Evolutionary conservation across 2,888 invertebrate species (phyloP), one percentile per base, ranked within the genome.

Genomic region (Heteromurus nitidus): DNA sequence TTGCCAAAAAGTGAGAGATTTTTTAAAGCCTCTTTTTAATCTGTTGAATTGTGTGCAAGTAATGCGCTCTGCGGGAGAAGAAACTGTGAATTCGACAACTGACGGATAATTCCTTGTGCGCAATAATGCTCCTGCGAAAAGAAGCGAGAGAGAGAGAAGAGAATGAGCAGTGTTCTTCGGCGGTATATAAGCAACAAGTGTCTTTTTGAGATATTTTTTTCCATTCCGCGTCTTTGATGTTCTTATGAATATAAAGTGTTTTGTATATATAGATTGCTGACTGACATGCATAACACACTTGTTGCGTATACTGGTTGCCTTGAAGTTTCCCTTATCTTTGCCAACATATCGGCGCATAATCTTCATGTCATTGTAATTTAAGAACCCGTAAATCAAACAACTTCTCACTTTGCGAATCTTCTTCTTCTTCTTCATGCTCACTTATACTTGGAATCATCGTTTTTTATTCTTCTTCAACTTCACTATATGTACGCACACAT

Each of bases 351-450:
- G 65, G 24, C 75, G 67, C 75, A 53, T 75, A 75, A 75, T 75
- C 75, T 75, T 75, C 75, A 75, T 75, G 75, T 75, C 75, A 75
- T 75, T 75, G 75, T 75, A 75, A 75, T 75, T 75, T 75, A 75
- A 75, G 75, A 75, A 75, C 75, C 67, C 65, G 75, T 75, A 75
- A 75, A 75, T 75, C 75, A 75, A 75, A 75, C 75, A 75, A 75
- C 75, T 75, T 75, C 75, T 75, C 75, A 75, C 75, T 75, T 75
- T 31, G 67, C 75, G 44, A 30, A 28, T 30, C 60, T 72, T 47
- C 64, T 64, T 65, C 16, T 53, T 58, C 18, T 13, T 7, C 22
- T 26, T 24, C 28, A 18, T n/a, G n/a, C n/a, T n/a, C n/a, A n/a
- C n/a, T n/a, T n/a, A n/a, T n/a, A n/a, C n/a, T n/a, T n/a, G n/a